These are phyloP conservation scores for Apostichopus leukothele DNA, from an alignment of 53 echinoderm and acorn worm species.

Conservation along the genomic window DNA sequence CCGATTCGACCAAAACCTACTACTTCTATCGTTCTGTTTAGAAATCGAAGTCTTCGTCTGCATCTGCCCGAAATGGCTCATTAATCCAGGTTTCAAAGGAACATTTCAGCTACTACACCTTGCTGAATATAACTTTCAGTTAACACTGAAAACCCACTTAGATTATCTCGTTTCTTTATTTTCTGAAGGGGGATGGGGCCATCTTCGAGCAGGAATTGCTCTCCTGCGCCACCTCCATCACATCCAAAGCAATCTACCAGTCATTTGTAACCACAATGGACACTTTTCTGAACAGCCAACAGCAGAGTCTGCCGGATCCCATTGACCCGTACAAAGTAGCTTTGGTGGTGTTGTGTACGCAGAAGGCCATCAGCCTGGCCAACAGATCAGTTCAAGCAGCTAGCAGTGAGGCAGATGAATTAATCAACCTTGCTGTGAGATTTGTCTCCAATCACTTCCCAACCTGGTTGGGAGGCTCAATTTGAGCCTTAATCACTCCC, in stretches of 20 bases:
- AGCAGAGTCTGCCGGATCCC: background rate
- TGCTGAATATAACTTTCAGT: too few species aligned
- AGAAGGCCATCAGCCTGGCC: background rate
- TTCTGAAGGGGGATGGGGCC: background rate
- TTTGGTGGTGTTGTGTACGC: background rate
- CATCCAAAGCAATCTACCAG: background rate
- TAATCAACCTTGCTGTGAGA: background rate
- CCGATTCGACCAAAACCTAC: too few species aligned
- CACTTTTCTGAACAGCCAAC: background rate
- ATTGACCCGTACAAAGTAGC: background rate
- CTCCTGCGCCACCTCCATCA: background rate
- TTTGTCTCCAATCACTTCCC: background rate
- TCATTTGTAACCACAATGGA: background rate
- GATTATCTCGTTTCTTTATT: background rate
- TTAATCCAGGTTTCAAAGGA: too few species aligned
- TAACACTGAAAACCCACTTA: too few species aligned
- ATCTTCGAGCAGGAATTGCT: background rate
- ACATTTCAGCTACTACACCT: too few species aligned
- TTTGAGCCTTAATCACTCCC: too few species aligned
- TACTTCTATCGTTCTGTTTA: too few species aligned
- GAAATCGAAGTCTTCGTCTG: too few species aligned
- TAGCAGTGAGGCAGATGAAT: background rate
- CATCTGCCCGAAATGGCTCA: too few species aligned
- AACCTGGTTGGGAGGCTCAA: background rate
- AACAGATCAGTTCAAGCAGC: background rate